Conservation (phyloP, 2,113 vertebrate species). For the Salvelinus namaycush region DNA sequence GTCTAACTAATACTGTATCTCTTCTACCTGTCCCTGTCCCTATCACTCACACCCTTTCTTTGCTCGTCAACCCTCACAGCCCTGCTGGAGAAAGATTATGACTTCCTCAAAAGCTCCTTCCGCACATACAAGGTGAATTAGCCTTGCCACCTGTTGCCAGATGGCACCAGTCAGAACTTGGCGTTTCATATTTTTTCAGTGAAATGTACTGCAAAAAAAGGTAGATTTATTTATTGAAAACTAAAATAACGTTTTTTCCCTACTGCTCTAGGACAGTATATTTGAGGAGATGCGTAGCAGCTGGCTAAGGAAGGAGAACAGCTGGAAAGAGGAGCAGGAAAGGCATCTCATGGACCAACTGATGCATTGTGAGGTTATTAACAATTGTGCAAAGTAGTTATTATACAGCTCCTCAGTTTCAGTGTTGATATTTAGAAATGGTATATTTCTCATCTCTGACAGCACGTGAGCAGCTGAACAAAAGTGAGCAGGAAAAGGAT, state of each 20-base stretch:
- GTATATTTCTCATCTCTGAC: neutral
- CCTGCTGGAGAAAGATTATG: conserved; percentile 30
- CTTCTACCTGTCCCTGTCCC: neutral
- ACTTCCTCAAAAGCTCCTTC: conserved; percentile 37
- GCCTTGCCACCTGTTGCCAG: neutral
- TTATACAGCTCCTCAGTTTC: neutral
- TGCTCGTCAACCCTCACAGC: conserved; percentile 7
- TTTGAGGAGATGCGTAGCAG: conserved; percentile 21
- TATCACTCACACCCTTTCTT: neutral
- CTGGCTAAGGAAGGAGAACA: conserved; percentile 15
- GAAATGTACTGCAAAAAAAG: neutral
- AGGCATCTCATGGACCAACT: conserved; percentile 10
- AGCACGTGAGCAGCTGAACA: neutral
- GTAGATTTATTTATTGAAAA: too few species aligned
- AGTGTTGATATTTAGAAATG: neutral
- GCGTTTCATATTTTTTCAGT: neutral
- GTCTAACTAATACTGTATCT: neutral
- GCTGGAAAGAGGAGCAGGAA: conserved; percentile 29
- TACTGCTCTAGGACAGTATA: conserved; percentile 1
- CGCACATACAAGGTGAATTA: conserved; percentile 23
- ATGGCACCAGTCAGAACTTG: neutral
- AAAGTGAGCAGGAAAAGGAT: conserved; percentile 15
- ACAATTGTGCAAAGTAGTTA: neutral
- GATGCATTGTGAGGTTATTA: conserved; percentile 13
- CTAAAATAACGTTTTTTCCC: neutral